Evolutionary conservation across 2,113 vertebrate genomes (phyloP).

Genomic region (Anguilla japonica): DNA sequence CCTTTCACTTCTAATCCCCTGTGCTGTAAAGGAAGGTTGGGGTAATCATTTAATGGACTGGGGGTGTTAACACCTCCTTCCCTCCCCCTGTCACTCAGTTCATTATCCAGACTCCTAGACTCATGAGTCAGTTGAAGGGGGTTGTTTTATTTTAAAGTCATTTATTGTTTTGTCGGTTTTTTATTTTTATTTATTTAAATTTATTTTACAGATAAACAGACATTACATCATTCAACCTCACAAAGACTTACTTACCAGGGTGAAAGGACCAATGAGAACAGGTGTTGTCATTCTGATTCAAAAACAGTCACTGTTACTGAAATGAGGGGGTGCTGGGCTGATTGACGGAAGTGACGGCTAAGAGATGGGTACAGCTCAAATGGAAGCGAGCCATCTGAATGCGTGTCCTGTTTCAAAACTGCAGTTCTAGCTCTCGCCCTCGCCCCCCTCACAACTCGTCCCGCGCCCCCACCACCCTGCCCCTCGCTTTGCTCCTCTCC

Average conservation of each 20-base stretch:
- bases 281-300: not conserved
- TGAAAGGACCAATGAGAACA: not conserved
- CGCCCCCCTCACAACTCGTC: conserved; percentile 65
- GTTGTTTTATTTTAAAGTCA: conserved; percentile 2
- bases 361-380: not conserved
- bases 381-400: not conserved
- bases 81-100: conserved; percentile 18
- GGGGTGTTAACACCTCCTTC: not conserved
- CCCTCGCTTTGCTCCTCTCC: conserved; percentile 57
- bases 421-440: conserved; percentile 3
- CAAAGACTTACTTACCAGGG: not conserved
- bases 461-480: conserved; percentile 53
- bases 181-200: not conserved
- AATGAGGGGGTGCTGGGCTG: not conserved
- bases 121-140: not conserved
- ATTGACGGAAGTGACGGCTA: not conserved
- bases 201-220: not conserved
- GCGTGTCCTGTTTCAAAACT: not conserved
- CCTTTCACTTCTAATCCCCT: conserved; percentile 28
- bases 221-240: not conserved
- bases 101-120: not conserved
- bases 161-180: not conserved
- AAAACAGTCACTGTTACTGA: not conserved
- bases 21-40: conserved; percentile 20
- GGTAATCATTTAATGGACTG: conserved; percentile 39